phyloP scores from a whole-genome alignment of 2,797 vertebrate species.

The Steatocranus sp. region DNA sequence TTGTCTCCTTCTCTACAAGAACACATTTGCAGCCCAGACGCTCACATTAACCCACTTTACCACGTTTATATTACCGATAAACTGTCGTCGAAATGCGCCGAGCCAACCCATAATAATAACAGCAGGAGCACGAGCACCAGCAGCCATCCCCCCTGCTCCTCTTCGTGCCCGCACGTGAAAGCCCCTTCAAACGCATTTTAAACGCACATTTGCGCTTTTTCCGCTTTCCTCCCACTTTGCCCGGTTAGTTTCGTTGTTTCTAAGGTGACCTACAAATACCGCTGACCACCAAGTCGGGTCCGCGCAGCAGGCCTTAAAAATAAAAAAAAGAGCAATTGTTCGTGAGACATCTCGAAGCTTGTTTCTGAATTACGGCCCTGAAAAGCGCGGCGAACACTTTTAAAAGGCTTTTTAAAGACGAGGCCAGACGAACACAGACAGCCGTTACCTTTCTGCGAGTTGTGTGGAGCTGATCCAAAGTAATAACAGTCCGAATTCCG shows the following conservation, averaged over 20 bases:
- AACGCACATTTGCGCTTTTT: neutral
- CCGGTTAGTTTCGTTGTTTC: neutral
- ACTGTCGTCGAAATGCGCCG: neutral
- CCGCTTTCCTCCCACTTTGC: neutral
- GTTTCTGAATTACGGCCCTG: conserved; percentile 30
- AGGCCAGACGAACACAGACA: neutral
- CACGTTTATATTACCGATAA: neutral
- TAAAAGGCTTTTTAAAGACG: neutral
- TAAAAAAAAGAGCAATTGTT: conserved; percentile 31
- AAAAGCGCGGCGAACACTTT: conserved; percentile 11
- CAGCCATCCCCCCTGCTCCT: conserved; percentile 2
- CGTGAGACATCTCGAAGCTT: conserved; percentile 50
- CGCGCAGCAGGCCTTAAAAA: conserved; percentile 7
- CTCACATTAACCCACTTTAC: neutral
- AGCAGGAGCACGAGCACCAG: neutral
- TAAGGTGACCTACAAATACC: neutral
- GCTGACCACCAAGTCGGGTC: neutral
- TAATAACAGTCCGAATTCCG: conserved; percentile 19
- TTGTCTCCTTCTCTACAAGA: accelerated
- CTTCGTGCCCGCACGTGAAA: neutral
- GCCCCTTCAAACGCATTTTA: neutral
- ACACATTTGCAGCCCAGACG: neutral
- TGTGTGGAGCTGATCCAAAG: conserved; percentile 22
- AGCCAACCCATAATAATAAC: conserved; percentile 23
- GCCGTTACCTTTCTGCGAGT: conserved; percentile 56